Evolutionary conservation across 2,888 invertebrate genomes (phyloP), one percentile per base, ranked within the genome.

Genomic region (Dynastes grantii): DNA sequence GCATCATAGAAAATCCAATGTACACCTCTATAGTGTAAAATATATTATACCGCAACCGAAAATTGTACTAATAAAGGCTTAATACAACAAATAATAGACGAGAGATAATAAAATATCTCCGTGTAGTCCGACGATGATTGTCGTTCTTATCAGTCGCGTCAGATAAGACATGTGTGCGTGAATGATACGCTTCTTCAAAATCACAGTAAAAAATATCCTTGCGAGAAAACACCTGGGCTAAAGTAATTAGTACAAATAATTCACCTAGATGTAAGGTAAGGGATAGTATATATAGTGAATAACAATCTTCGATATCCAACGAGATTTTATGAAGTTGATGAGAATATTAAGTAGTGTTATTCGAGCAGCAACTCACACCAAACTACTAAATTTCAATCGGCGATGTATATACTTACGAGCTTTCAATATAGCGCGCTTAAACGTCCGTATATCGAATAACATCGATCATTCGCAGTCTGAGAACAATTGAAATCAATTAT

Each of bases 401-500:
- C 45, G 45, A 5, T 5, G 2, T 37, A 45, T 11, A 45, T 9
- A 8, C 45, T 11, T 45, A 45, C 45, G 11, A 45, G 11, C 45
- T 61, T 13, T 63, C 11, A 9, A 13, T 61, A 27, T 63, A 32
- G 13, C 63, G 63, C 63, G 63, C 22, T 2, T 32, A 55, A 13
- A n/a, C 55, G n/a, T n/a, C 13, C n/a, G 22, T n/a, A 55, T 22
- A 55, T 9, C 63, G 29, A 32, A 63, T 63, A 13, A 32, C 5
- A 63, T 13, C 6, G 13, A 63, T 63, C 63, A 63, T 29, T 68
- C n/a, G 68, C 27, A 51, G 32, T 68, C 27, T 68, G 58, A 61
- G 27, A 45, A 45, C 73, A 75, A 75, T 75, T 63, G 22, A 27
- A n/a, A 61, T 73, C 61, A 61, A 61, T 73, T 22, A 73, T n/a